Conservation (phyloP, 1,140 invertebrate genomes). For the Lamellibrachia luymesi region DNA sequence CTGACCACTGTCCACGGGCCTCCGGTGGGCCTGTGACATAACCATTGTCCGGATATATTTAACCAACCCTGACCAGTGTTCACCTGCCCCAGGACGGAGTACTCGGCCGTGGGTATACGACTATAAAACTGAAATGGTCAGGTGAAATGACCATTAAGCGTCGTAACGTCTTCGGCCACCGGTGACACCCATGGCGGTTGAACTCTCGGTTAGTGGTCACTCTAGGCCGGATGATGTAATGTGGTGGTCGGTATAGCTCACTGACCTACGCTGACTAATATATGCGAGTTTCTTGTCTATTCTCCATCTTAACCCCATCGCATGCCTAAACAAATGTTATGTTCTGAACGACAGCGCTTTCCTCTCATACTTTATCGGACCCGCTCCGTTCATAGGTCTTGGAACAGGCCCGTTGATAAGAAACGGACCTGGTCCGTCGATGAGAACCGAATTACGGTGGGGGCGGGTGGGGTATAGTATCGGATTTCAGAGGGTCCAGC, state of each 20-base stretch:
- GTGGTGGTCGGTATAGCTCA: no score
- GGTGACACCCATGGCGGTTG: not conserved
- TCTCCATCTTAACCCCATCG: not conserved
- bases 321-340: not conserved
- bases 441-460: not conserved
- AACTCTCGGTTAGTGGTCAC: not conserved
- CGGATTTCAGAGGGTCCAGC: no score
- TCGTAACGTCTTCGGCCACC: not conserved
- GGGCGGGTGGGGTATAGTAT: not conserved
- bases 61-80: not conserved
- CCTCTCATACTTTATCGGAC: not conserved
- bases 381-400: not conserved
- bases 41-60: not conserved
- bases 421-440: not conserved
- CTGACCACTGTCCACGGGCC: not conserved
- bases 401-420: not conserved
- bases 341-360: not conserved
- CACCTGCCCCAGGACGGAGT: not conserved
- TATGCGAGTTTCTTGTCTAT: not conserved
- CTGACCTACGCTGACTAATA: not conserved
- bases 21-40: not conserved
- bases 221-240: not conserved
- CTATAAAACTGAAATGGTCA: not conserved
- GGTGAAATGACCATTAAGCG: not conserved
- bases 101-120: not conserved